A percentile compares a stretch with the other conserved stretches of the same genome.
phyloP scores from a whole-genome alignment of 1,140 invertebrate genomes.

The Aphelinus certus region DNA sequence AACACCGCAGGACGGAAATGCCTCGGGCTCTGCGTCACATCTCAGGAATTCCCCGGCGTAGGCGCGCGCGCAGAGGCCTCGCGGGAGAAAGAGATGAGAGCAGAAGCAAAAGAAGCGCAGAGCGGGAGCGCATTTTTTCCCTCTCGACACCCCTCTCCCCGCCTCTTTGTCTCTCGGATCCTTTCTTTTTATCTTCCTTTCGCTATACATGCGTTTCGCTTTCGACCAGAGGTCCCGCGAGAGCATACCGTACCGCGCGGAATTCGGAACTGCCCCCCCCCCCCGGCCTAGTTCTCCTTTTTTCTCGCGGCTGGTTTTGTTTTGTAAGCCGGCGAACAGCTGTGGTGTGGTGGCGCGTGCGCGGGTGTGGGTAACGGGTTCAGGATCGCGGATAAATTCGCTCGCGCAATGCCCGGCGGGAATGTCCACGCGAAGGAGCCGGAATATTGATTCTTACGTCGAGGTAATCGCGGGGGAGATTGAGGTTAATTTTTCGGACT shows the following conservation, averaged over 20 bases:
- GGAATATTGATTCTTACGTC: no score
- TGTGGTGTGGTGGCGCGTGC: no score
- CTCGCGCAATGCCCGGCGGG: no score
- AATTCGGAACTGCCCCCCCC: slow-evolving; percentile 12
- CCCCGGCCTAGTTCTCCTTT: slow-evolving; percentile 21
- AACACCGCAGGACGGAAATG: slow-evolving; percentile 57
- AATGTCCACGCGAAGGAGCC: no score
- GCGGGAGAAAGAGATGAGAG: slow-evolving; percentile 39
- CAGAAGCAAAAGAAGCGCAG: slow-evolving; percentile 26
- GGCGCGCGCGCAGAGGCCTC: slow-evolving; percentile 31
- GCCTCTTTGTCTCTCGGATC: slow-evolving; percentile 32
- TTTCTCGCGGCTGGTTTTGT: background rate
- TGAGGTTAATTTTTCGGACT: no score
- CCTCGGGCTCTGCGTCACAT: slow-evolving; percentile 60
- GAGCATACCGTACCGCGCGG: background rate
- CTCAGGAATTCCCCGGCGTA: slow-evolving; percentile 58
- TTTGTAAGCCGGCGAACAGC: background rate
- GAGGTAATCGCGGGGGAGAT: no score
- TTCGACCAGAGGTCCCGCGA: slow-evolving; percentile 4
- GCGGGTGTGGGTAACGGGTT: background rate
- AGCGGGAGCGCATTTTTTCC: slow-evolving; percentile 16
- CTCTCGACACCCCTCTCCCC: background rate
- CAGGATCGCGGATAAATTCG: no score
- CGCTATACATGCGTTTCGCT: slow-evolving; percentile 38
- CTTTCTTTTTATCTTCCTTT: slow-evolving; percentile 34